A percentile compares a stretch with the other conserved stretches of the same genome.
These are phyloP conservation scores for Fragum sueziense DNA, from an alignment of 2,888 invertebrate species.

Conservation along the genomic window DNA sequence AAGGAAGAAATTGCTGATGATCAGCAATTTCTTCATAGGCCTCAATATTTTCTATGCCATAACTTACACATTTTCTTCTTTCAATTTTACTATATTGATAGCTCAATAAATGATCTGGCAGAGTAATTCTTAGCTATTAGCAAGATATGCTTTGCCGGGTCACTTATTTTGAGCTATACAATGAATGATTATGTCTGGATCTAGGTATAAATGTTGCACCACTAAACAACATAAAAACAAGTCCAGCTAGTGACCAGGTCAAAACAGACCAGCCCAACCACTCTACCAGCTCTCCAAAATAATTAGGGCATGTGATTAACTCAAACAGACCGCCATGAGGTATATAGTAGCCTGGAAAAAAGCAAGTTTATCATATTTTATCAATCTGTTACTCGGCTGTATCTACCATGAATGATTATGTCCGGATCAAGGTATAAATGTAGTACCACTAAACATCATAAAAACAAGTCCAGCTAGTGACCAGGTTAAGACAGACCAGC, in stretches of 20 bases:
- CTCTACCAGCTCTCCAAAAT: slow-evolving; percentile 75
- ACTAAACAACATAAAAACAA: slow-evolving; percentile 69
- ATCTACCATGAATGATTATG: slow-evolving; percentile 76
- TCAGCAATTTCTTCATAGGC: too few species aligned
- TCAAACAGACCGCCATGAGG: slow-evolving; percentile 74
- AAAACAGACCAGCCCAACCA: slow-evolving; percentile 74
- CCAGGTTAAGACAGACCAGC: slow-evolving; percentile 74
- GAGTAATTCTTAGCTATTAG: too few species aligned
- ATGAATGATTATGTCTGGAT: slow-evolving; percentile 72
- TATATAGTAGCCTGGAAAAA: slow-evolving; percentile 73
- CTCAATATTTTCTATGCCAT: too few species aligned
- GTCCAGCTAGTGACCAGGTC: slow-evolving; percentile 72
- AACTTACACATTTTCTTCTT: too few species aligned
- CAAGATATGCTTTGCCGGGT: too few species aligned
- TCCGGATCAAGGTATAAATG: slow-evolving; percentile 70
- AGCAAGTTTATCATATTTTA: too few species aligned
- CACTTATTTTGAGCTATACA: too few species aligned
- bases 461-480: slow-evolving; percentile 72
- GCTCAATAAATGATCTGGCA: too few species aligned
- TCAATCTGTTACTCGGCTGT: too few species aligned
- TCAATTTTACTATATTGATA: too few species aligned
- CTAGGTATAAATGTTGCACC: slow-evolving; percentile 74
- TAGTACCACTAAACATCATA: slow-evolving; percentile 69
- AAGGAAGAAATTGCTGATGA: too few species aligned
- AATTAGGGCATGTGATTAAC: slow-evolving; percentile 72